These are phyloP conservation scores for Phragmatobia fuliginosa DNA, from an alignment of 2,888 invertebrate genomes.

Conservation along the genomic window DNA sequence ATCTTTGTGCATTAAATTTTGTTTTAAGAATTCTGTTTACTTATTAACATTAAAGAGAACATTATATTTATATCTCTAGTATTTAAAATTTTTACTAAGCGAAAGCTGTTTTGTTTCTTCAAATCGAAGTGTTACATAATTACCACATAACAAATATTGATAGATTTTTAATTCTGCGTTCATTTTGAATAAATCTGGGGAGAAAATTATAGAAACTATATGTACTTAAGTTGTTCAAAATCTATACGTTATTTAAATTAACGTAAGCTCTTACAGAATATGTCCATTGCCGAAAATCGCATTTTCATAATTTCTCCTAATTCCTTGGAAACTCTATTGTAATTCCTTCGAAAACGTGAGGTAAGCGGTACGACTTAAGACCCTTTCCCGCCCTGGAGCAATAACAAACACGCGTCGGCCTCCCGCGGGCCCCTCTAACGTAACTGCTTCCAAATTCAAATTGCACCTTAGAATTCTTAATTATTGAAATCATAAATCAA, in stretches of 20 bases:
- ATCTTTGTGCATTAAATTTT: too few relatives aligned
- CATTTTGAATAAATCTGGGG: background rate
- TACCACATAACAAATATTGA: background rate
- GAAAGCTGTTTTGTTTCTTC: too few relatives aligned
- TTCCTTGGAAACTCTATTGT: slow-evolving; percentile 70
- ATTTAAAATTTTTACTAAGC: too few relatives aligned
- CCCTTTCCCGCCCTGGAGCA: slow-evolving; percentile 79
- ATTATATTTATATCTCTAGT: too few relatives aligned
- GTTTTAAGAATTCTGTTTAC: too few relatives aligned
- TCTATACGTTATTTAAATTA: slow-evolving; percentile 20
- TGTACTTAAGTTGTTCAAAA: background rate
- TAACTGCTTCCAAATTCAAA: slow-evolving; percentile 83
- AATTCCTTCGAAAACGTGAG: slow-evolving; percentile 79
- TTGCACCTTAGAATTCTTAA: slow-evolving; percentile 87
- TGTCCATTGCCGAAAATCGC: slow-evolving; percentile 49
- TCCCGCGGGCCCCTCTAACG: slow-evolving; percentile 77
- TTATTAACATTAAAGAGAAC: too few relatives aligned
- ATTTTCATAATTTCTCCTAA: slow-evolving; percentile 67
- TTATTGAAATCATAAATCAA: slow-evolving; percentile 87
- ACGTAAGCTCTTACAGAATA: slow-evolving; percentile 30
- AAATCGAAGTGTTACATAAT: background rate
- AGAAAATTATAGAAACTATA: background rate
- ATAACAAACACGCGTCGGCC: slow-evolving; percentile 85
- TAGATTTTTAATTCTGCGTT: background rate
- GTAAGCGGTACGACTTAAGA: slow-evolving; percentile 67